phyloP scores from a whole-genome alignment of 2,888 invertebrate genomes.

The Augiades crinisus region DNA sequence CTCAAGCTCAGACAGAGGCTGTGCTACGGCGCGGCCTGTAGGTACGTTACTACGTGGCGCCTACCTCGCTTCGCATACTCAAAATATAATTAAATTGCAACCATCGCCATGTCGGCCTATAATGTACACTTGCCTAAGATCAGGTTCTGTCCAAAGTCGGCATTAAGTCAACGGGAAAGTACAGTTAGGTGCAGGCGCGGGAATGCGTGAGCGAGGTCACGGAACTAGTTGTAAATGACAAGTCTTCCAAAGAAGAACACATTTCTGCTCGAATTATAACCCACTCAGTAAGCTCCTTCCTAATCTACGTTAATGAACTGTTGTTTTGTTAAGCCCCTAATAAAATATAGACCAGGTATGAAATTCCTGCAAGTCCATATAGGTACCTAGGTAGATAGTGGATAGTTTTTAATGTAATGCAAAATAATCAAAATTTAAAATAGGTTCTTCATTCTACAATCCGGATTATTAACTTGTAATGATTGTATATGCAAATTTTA shows the following conservation, averaged over 20 bases:
- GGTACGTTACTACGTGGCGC: slow-evolving; percentile 61
- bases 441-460: background rate
- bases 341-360: no score
- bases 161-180: slow-evolving; percentile 80
- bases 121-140: slow-evolving; percentile 76
- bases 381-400: no score
- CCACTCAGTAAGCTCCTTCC: slow-evolving; percentile 36
- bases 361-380: no score
- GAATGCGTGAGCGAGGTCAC: slow-evolving; percentile 82
- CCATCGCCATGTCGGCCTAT: slow-evolving; percentile 68
- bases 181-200: slow-evolving; percentile 81
- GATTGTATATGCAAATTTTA: slow-evolving; percentile 14
- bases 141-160: slow-evolving; percentile 79
- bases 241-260: slow-evolving; percentile 69
- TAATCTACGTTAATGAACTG: background rate
- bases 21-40: slow-evolving; percentile 49
- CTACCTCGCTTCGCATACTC: slow-evolving; percentile 63
- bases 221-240: slow-evolving; percentile 80
- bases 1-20: slow-evolving; percentile 51
- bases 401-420: no score
- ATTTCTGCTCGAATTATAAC: slow-evolving; percentile 59
- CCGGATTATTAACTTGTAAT: background rate
- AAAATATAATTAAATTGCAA: slow-evolving; percentile 80
- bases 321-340: no score
- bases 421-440: background rate